Base-by-base conservation (phyloP, 2,797 vertebrate species). In the Hippoglossus hippoglossus region DNA sequence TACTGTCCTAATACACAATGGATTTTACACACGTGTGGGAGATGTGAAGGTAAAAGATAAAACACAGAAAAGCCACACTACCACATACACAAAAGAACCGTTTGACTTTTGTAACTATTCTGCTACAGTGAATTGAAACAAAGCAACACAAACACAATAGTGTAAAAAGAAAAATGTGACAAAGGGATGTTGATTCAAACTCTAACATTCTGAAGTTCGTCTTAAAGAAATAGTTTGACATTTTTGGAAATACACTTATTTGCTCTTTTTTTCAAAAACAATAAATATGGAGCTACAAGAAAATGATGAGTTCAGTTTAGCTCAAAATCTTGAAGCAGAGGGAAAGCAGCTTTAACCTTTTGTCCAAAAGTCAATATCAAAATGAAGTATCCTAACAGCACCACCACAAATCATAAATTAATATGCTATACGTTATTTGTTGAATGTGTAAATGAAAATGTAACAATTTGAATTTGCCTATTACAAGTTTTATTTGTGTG, bases 11-110 rank as follows among this genome's bases (percentile, higher is more conserved):
- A 83, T 31, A 81, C 36, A 71, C 62, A 73, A 54, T 26, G 10
- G 8, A 54, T 59, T 65, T 67, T 57, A 80, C 41, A 86, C 4
- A 67, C 71, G 73, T 64, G 50, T 55, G 53, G 76, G 36, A 77
- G 65, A 54, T 9, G 19, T 10, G 47, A 79, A 60, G n/a, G 61
- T 49, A 59, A 18, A 66, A 58, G 28, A 71, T 16, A 75, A 28
- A 75, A 74, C 24, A 79, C 13, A 72, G 59, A 36, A 63, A 59
- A 62, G 16, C 41, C 50, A 47, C 28, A 50, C 50, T 39, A 74
- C 31, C 47, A 70, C 58, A 73, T 62, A 63, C 26, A 11, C 68
- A 76, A 75, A 46, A 7, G 5, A 72, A 79, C 63, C 4, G 7
- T 71, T 65, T 31, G 18, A 5, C 13, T 5, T 26, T 22, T 72